Evolutionary conservation across 2,113 vertebrate genomes (phyloP).

Genomic region (Mastomys coucha): DNA sequence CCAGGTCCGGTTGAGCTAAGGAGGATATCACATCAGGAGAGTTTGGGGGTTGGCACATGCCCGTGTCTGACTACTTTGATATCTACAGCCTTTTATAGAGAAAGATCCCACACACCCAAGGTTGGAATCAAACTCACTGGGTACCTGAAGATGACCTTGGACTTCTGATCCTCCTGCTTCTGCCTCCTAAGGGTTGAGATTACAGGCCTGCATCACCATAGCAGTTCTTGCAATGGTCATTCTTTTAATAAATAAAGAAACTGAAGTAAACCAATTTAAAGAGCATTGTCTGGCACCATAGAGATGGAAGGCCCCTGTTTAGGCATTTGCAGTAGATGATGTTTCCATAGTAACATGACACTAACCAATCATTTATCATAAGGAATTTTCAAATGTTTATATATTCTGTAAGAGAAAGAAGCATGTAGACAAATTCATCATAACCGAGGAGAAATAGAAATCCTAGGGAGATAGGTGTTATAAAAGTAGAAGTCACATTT

Average conservation of each 20-base stretch:
- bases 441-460: neutral
- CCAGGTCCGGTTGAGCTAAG: neutral
- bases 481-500: constrained; percentile 36
- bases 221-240: neutral
- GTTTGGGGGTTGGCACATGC: neutral
- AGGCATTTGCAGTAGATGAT: neutral
- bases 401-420: neutral
- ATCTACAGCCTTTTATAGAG: neutral
- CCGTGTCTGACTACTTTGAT: neutral
- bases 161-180: neutral
- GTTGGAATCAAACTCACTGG: neutral
- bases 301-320: neutral
- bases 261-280: neutral
- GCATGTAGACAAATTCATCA: neutral
- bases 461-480: neutral
- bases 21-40: neutral
- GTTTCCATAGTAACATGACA: neutral
- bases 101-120: neutral
- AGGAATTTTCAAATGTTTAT: neutral
- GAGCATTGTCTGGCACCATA: neutral
- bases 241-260: constrained; percentile 6
- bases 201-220: neutral
- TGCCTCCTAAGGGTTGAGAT: neutral
- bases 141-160: neutral
- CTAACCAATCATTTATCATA: neutral